Conservation (phyloP, 2,888 invertebrate species). For the Idaea straminata region DNA sequence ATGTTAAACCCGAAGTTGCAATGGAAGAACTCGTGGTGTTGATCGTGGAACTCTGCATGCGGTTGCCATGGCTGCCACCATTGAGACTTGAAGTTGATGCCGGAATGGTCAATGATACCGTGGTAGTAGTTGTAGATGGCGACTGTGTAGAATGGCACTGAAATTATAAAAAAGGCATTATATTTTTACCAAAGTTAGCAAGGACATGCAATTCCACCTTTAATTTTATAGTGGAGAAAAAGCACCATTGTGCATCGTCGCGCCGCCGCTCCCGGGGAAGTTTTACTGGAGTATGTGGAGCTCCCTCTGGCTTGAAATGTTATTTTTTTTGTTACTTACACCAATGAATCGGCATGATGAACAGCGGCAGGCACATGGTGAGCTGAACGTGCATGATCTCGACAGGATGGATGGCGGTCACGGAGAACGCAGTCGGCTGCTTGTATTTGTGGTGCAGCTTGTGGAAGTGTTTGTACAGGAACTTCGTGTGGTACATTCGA, state of each 20-base stretch:
- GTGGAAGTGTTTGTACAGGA: slow-evolving; percentile 85
- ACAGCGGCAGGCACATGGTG: slow-evolving; percentile 81
- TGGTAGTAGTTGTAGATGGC: slow-evolving; percentile 82
- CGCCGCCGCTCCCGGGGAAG: too few relatives aligned
- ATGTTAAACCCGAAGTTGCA: slow-evolving; percentile 89
- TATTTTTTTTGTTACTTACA: slow-evolving; percentile 64
- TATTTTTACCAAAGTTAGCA: background rate
- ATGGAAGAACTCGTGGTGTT: slow-evolving; percentile 89
- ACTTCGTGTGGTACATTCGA: slow-evolving; percentile 84
- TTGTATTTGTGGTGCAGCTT: slow-evolving; percentile 88
- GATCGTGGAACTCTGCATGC: slow-evolving; percentile 86
- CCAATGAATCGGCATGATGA: slow-evolving; percentile 84
- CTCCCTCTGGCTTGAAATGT: too few relatives aligned
- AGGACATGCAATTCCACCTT: background rate
- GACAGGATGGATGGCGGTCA: slow-evolving; percentile 86
- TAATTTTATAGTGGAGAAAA: too few relatives aligned
- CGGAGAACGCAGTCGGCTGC: slow-evolving; percentile 87
- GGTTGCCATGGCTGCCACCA: slow-evolving; percentile 91
- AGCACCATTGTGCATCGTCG: too few relatives aligned
- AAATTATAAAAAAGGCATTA: slow-evolving; percentile 13
- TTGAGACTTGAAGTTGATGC: slow-evolving; percentile 84
- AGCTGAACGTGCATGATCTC: slow-evolving; percentile 84
- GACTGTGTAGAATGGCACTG: slow-evolving; percentile 62
- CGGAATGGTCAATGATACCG: slow-evolving; percentile 88
- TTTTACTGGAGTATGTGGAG: too few relatives aligned